Base-by-base conservation (phyloP, 2,888 invertebrate genomes). In the Atethmia centrago region DNA sequence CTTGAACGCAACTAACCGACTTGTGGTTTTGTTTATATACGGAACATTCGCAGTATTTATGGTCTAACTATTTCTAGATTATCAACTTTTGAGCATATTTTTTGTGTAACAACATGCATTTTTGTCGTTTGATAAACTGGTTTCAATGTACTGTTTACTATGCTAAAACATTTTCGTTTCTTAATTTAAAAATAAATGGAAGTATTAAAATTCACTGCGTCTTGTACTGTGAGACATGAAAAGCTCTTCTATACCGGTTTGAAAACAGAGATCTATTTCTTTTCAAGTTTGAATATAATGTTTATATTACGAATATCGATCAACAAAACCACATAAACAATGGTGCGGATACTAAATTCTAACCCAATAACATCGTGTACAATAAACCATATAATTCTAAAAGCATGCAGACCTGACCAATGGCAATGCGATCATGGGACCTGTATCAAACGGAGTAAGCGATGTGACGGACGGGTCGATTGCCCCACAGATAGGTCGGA, bases 341-440 rank as follows among this genome's bases (percentile, higher is more conserved):
- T 73, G 62, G 63, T 71, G 66, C 49, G 36, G 70, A 59, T 67
- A 77, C 74, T 79, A 82, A 83, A 72, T 71, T 85, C 83, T 88
- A 88, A 89, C 83, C 74, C 21, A 68, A 73, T 84, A 77, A 79
- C 78, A 78, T 70, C 77, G 77, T 87, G 61, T 82, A 74, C 71
- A 69, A 72, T 79, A 77, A 77, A 83, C 14, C 36, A 74, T 86
- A 58, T 78, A 47, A 87, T 86, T 90, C 88, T 88, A 77, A 88
- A 95, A 97, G 97, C 97, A 93, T 98, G 98, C 97, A 94, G 96
- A 88, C 93, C 97, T 84, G 96, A 97, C 89, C 97, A 97, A 92
- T 98, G 98, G 97, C 97, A 97, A 92, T 99, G 99, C 93, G 97
- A 97, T 90, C 97, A 97, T 90, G 97, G 98, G 77, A 96, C 94